Evolutionary conservation across 2,797 vertebrate species (phyloP).

Genomic region (Alcedo quadribrachys): DNA sequence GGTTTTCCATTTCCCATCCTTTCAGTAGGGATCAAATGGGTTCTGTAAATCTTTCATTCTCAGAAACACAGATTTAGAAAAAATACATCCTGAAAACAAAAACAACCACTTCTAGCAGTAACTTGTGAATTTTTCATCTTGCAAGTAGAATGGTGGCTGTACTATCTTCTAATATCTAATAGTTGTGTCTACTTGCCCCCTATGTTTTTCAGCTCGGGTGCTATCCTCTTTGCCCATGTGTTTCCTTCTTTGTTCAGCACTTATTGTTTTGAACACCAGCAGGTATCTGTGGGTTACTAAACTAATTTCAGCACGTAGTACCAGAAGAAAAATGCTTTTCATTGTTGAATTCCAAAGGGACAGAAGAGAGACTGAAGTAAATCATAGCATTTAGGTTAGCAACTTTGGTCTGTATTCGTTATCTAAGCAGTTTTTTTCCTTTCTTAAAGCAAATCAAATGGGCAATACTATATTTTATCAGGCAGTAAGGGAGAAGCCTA

Average conservation of each 20-base stretch:
- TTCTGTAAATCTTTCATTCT: not conserved
- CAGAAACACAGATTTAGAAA: not conserved
- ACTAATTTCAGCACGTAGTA: not conserved
- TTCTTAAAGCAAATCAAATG: not conserved
- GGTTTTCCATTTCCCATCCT: not conserved
- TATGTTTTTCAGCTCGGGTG: not conserved
- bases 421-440: not conserved
- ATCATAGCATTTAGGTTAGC: not conserved
- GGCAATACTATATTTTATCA: not conserved
- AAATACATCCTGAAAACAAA: not conserved
- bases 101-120: not conserved
- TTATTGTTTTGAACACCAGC: not conserved
- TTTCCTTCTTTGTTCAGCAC: not conserved
- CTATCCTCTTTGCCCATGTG: not conserved
- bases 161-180: not conserved
- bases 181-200: not conserved
- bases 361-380: not conserved
- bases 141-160: not conserved
- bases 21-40: not conserved
- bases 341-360: not conserved
- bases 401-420: not conserved
- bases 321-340: not conserved
- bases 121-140: not conserved
- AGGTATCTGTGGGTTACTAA: not conserved
- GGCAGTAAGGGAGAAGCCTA: not conserved